These are phyloP conservation scores for Pterostichus madidus DNA, from an alignment of 2,888 invertebrate species.

Conservation along the genomic window DNA sequence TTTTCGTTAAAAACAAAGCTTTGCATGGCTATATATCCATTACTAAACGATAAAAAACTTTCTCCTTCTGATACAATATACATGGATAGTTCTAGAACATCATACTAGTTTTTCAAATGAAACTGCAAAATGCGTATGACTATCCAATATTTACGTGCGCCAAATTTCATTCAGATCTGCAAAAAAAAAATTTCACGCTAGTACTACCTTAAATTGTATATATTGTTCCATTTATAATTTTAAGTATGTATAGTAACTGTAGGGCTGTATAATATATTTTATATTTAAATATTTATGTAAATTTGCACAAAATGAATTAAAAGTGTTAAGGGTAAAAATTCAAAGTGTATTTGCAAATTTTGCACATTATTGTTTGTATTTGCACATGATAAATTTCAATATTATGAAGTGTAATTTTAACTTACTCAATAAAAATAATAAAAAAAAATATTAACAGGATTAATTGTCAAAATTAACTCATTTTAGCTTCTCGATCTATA, in stretches of 20 bases:
- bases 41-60: no score
- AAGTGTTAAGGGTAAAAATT: not conserved
- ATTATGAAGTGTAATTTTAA: not conserved
- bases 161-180: no score
- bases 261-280: not conserved
- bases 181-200: no score
- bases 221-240: not conserved
- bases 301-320: not conserved
- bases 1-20: no score
- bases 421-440: not conserved
- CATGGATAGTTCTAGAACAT: no score
- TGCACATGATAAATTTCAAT: not conserved
- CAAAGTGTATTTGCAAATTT: not conserved
- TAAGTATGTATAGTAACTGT: not conserved
- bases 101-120: no score
- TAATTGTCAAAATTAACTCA: no score
- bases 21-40: no score
- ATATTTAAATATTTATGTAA: conserved; percentile 1
- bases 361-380: not conserved
- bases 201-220: conserved; percentile 1
- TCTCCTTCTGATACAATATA: no score
- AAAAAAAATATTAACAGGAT: not conserved
- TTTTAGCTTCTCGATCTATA: no score
- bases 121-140: no score
- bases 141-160: no score